Evolutionary conservation across 2,113 vertebrate genomes (phyloP), one percentile per base, ranked within the genome.

Genomic region (Neoarius graeffei): DNA sequence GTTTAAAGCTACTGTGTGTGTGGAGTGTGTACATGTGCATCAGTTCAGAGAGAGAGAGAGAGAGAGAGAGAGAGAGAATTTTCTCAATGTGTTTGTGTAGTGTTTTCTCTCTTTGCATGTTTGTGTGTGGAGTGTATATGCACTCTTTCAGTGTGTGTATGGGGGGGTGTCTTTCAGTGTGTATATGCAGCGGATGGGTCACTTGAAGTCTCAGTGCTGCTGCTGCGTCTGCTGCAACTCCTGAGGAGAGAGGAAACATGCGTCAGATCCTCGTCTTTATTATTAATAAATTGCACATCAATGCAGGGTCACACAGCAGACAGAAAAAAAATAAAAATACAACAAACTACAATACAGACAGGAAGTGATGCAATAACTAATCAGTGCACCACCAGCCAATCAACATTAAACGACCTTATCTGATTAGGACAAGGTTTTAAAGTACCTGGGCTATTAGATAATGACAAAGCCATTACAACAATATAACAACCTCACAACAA

Each of bases 161-260:
- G 71, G 3, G 71, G 48, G 71, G 48, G 30, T 50, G 19, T 25
- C 7, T 14, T 50, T 76, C 35, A 76, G 25, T 56, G 52, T 54
- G 54, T 81, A 17, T 81, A 27, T 15, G n/a, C 79, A 81, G 79
- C 54, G 59, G 54, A 59, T 10, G 79, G 7, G 27, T 81, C 79
- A 60, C 79, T 81, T 30, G 77, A 79, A 15, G 52, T 35, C 54
- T 81, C 54, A 0, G 79, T 81, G 54, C 79, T 57, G 77, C 74
- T 56, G 76, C 76, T 54, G 74, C 74, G 71, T 77, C 74, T 52
- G 74, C 54, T 57, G 54, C n/a, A 80, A 27, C 77, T 81, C 79
- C 79, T 81, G 56, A 17, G 7, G n/a, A 56, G 59, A 81, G n/a
- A 81, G 77, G 54, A 81, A 80, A 30, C 56, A 80, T 50, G 1